These are phyloP conservation scores for Choloepus didactylus DNA, from an alignment of 2,797 vertebrate genomes.

Conservation along the genomic window DNA sequence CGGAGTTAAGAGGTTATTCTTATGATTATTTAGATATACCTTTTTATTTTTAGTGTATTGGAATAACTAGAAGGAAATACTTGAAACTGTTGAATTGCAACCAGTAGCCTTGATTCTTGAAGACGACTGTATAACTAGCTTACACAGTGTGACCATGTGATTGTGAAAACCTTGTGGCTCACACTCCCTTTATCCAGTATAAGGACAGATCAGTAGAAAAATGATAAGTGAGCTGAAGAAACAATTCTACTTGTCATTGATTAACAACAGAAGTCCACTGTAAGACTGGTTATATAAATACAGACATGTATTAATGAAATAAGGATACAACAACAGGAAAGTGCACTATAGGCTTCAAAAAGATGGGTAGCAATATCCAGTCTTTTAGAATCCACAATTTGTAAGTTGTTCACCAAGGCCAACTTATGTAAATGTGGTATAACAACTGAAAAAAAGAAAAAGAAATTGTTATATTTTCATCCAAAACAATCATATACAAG, in stretches of 20 bases:
- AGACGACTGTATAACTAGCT: too few relatives aligned
- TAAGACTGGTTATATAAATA: neutral
- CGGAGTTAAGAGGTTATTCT: too few relatives aligned
- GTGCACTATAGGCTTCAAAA: slow-evolving; percentile 99
- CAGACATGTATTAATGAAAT: neutral
- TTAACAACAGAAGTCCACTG: neutral
- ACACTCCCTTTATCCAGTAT: too few relatives aligned
- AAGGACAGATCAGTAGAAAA: too few relatives aligned
- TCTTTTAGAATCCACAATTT: slow-evolving; percentile 95
- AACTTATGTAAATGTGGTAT: slow-evolving; percentile 98
- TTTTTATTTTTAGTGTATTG: too few relatives aligned
- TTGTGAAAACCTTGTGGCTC: too few relatives aligned
- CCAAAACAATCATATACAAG: neutral
- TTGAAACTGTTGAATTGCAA: too few relatives aligned
- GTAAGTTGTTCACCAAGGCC: slow-evolving; percentile 96
- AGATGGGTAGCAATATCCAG: slow-evolving; percentile 97
- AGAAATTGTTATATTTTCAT: slow-evolving; percentile 64
- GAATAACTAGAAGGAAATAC: too few relatives aligned
- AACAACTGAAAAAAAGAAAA: slow-evolving; percentile 92
- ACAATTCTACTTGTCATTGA: neutral
- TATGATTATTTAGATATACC: too few relatives aligned
- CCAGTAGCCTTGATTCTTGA: too few relatives aligned
- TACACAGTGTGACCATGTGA: too few relatives aligned
- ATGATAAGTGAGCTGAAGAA: neutral
- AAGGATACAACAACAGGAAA: slow-evolving; percentile 99